These are phyloP conservation scores for Cylas formicarius DNA, from an alignment of 1,140 invertebrate genomes.

Conservation along the genomic window DNA sequence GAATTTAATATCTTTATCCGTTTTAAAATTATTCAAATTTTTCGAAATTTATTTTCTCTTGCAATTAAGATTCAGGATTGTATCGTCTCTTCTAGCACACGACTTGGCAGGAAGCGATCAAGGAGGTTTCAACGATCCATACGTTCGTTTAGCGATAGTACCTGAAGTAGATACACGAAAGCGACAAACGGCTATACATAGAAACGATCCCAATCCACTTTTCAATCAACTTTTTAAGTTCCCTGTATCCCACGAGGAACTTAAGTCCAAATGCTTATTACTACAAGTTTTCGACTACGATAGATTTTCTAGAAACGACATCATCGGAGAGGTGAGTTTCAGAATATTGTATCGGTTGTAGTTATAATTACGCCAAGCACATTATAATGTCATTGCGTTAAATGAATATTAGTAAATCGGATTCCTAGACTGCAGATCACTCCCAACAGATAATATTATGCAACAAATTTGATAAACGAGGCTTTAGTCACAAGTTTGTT, in stretches of 20 bases:
- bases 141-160: constrained; percentile 65
- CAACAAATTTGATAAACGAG: too few relatives aligned
- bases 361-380: too few relatives aligned
- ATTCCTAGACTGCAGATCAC: too few relatives aligned
- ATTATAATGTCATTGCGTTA: too few relatives aligned
- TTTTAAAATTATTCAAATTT: too few relatives aligned
- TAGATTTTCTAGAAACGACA: constrained; percentile 66
- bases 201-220: constrained; percentile 68
- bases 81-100: constrained; percentile 54
- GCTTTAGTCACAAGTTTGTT: too few relatives aligned
- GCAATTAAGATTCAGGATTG: constrained; percentile 5
- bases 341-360: too few relatives aligned
- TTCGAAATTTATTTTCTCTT: too few relatives aligned
- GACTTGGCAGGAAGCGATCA: constrained; percentile 72
- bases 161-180: constrained; percentile 79
- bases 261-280: constrained; percentile 64
- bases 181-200: constrained; percentile 70
- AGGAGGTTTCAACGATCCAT: constrained; percentile 81
- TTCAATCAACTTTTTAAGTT: constrained; percentile 83
- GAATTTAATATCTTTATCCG: too few relatives aligned
- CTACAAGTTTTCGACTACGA: constrained; percentile 56
- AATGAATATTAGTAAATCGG: too few relatives aligned
- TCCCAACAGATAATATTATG: too few relatives aligned
- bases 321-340: constrained; percentile 62
- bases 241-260: constrained; percentile 71